Conservation (phyloP, 2,888 invertebrate species). For the Horisme vitalbata region DNA sequence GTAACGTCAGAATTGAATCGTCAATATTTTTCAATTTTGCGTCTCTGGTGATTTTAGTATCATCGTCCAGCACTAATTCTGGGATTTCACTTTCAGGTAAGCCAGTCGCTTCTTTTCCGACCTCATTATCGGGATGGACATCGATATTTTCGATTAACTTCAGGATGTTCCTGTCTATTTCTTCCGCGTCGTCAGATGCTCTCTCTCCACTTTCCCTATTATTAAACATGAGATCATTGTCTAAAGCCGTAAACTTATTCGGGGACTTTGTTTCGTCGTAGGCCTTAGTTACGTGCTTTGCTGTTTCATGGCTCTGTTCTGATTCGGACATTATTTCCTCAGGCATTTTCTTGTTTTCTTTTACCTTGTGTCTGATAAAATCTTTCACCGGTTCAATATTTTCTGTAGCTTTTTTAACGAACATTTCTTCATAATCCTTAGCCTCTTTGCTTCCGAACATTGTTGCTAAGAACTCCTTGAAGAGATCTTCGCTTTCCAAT, state of each 20-base stretch:
- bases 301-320: background rate
- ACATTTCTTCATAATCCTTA: slow-evolving; percentile 31
- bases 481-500: slow-evolving; percentile 40
- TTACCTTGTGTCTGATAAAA: background rate
- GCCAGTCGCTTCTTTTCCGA: background rate
- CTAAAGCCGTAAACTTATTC: slow-evolving; percentile 17
- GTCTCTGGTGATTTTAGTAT: background rate
- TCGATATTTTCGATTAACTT: slow-evolving; percentile 48
- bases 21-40: slow-evolving; percentile 15
- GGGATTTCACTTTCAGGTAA: background rate
- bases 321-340: background rate
- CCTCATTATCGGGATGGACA: slow-evolving; percentile 9
- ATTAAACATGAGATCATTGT: background rate
- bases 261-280: slow-evolving; percentile 1
- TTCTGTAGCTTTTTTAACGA: slow-evolving; percentile 4
- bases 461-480: slow-evolving; percentile 50
- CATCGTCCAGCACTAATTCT: background rate
- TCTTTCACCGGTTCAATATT: background rate
- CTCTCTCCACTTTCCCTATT: background rate
- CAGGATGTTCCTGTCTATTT: slow-evolving; percentile 36
- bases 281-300: background rate
- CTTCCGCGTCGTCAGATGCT: slow-evolving; percentile 2
- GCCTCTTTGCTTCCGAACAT: slow-evolving; percentile 53
- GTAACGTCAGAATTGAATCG: slow-evolving; percentile 39
- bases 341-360: background rate